Evolutionary conservation across 2,113 vertebrate genomes (phyloP).

Genomic region (Peromyscus leucopus): DNA sequence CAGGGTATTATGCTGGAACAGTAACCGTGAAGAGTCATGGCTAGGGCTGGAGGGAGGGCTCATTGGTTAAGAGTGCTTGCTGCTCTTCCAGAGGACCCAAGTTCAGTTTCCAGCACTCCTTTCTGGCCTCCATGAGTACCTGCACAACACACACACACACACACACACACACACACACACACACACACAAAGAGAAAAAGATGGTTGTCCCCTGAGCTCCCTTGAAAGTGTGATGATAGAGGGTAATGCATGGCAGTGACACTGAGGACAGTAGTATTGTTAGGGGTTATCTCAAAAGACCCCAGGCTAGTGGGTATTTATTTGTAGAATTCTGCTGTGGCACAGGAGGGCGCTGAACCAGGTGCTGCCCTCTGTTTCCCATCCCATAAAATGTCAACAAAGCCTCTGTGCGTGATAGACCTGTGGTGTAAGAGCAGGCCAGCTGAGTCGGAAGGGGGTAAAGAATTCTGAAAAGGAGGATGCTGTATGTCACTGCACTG

Average conservation of each 20-base stretch:
- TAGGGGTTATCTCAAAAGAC: not conserved
- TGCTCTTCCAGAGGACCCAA: not conserved
- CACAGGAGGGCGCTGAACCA: not conserved
- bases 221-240: not conserved
- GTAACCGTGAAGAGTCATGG: not conserved
- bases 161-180: not conserved
- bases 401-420: not conserved
- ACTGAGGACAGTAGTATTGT: not conserved
- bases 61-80: not conserved
- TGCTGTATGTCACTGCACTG: not conserved
- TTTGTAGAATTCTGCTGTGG: not conserved
- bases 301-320: not conserved
- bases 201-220: not conserved
- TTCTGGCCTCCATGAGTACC: not conserved
- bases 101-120: not conserved
- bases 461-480: not conserved
- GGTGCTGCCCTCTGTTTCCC: not conserved
- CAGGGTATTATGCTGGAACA: not conserved
- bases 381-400: not conserved
- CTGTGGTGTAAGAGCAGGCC: not conserved
- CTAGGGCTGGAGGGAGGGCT: not conserved
- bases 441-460: not conserved
- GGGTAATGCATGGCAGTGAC: not conserved
- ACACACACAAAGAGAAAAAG: not conserved
- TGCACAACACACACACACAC: not conserved